phyloP scores from a whole-genome alignment of 2,888 invertebrate genomes.

The Oscheius sp. region DNA sequence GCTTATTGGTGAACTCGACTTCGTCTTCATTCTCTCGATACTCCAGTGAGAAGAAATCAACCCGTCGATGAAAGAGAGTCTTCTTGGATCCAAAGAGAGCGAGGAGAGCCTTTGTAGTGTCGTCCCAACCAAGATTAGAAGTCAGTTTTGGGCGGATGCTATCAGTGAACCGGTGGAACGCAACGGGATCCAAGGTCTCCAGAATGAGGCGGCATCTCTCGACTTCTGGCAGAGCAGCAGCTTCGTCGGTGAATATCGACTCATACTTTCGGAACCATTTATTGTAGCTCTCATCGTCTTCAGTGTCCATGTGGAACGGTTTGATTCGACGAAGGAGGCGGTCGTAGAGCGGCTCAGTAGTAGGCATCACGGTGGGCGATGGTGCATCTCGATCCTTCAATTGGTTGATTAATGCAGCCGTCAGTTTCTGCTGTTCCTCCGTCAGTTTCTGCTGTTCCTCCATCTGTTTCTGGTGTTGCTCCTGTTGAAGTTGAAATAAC shows the following conservation, averaged over 20 bases:
- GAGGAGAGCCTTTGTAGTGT: not conserved
- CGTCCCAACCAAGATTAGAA: not conserved
- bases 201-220: constrained; percentile 17
- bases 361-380: not conserved
- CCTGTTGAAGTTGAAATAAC: no score
- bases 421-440: no score
- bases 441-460: no score
- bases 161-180: not conserved
- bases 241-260: constrained; percentile 13
- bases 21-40: constrained; percentile 16
- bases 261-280: constrained; percentile 24
- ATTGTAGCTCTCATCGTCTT: constrained; percentile 21
- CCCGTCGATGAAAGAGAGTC: constrained; percentile 14
- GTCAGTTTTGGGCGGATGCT: constrained; percentile 12
- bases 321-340: not conserved
- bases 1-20: not conserved
- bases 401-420: no score
- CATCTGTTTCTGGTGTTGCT: no score
- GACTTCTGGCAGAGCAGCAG: constrained; percentile 11
- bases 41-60: constrained; percentile 13
- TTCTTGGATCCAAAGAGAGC: constrained; percentile 13
- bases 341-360: not conserved
- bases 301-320: constrained; percentile 26
- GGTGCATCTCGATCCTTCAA: no score
- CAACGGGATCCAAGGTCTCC: constrained; percentile 1